Evolutionary conservation across 2,113 vertebrate genomes (phyloP).

Genomic region (Syngnathus floridae): DNA sequence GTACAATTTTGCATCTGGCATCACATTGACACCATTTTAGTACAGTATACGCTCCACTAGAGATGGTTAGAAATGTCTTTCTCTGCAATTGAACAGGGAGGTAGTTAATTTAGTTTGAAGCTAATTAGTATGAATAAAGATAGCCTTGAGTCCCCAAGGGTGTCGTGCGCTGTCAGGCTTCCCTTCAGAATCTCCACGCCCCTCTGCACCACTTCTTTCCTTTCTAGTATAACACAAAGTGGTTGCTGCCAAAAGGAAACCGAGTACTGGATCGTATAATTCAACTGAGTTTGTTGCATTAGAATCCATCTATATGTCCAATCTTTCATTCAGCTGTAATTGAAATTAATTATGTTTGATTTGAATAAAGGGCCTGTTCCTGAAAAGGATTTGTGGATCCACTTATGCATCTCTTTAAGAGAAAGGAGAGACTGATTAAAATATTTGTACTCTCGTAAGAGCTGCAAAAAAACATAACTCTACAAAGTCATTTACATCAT

Average conservation of each 20-base stretch:
- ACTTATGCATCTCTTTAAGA: background rate
- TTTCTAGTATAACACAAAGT: slow-evolving; percentile 21
- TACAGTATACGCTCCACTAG: slow-evolving; percentile 1
- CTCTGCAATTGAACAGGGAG: slow-evolving; percentile 55
- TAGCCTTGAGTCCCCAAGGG: slow-evolving; percentile 51
- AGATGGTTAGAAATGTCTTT: slow-evolving; percentile 45
- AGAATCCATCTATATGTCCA: background rate
- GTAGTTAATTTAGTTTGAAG: slow-evolving; percentile 62
- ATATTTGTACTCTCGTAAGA: background rate
- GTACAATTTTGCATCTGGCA: background rate
- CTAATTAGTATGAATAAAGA: slow-evolving; percentile 68
- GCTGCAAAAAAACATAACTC: background rate
- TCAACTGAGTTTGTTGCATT: background rate
- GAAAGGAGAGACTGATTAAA: background rate
- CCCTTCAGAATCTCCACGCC: slow-evolving; percentile 28
- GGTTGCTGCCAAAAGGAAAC: slow-evolving; percentile 22
- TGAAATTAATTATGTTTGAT: background rate
- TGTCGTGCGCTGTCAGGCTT: slow-evolving; percentile 49
- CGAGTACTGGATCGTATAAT: slow-evolving; percentile 5
- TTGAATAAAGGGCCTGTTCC: background rate
- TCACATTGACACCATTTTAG: background rate
- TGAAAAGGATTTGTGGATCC: background rate
- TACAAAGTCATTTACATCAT: background rate
- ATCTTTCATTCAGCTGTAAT: background rate
- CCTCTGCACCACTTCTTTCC: background rate